These are phyloP conservation scores for Leucopsar rothschildi DNA, from an alignment of 2,113 vertebrate species.

Conservation along the genomic window DNA sequence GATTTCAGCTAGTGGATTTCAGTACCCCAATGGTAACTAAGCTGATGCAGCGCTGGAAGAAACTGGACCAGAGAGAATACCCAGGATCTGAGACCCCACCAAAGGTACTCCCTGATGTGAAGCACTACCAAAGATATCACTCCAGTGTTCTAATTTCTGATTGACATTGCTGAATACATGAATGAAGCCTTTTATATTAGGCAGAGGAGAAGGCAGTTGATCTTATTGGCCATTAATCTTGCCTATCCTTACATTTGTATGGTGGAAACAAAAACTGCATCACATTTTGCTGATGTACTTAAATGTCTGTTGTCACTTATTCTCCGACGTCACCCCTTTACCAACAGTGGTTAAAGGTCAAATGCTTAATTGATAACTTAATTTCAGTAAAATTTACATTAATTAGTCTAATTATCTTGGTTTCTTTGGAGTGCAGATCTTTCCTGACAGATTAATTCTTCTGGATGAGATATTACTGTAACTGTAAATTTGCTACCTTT, in stretches of 20 bases:
- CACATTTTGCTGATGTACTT: neutral
- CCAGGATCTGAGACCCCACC: conserved; percentile 95
- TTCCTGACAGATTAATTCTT: neutral
- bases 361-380: conserved; percentile 34
- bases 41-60: conserved; percentile 99
- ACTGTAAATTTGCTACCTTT: neutral
- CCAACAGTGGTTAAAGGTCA: conserved; percentile 27
- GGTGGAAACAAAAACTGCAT: neutral
- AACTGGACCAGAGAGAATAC: conserved; percentile 96
- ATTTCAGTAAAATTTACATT: neutral
- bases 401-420: conserved; percentile 13
- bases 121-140: neutral
- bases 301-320: neutral
- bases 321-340: neutral
- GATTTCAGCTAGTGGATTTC: conserved; percentile 98
- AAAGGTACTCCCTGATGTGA: conserved; percentile 77
- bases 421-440: neutral
- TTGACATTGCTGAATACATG: neutral
- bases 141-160: neutral
- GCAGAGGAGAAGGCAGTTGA: neutral
- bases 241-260: neutral
- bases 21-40: conserved; percentile 93
- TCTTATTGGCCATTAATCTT: neutral
- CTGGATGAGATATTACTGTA: neutral
- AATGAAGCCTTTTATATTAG: neutral